phyloP scores from a whole-genome alignment of 2,113 vertebrate genomes.

The Apaloderma vittatum region DNA sequence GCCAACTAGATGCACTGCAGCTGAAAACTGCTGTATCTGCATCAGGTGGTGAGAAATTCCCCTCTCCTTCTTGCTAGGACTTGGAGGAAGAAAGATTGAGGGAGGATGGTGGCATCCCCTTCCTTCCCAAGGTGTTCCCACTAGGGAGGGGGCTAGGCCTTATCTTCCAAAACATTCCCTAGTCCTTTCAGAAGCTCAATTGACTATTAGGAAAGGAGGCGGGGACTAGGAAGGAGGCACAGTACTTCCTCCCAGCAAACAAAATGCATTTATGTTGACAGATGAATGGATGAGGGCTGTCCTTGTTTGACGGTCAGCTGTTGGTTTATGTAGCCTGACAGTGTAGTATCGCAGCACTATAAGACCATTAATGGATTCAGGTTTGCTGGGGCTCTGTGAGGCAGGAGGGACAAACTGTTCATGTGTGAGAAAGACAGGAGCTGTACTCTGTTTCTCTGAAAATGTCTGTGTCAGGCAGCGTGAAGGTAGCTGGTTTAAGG shows the following conservation, averaged over 20 bases:
- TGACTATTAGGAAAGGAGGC: not conserved
- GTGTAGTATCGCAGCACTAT: not conserved
- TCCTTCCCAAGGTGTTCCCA: not conserved
- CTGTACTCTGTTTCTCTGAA: not conserved
- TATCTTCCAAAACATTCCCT: not conserved
- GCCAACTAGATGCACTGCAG: not conserved
- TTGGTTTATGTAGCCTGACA: not conserved
- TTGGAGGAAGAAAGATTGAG: not conserved
- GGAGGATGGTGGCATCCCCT: not conserved
- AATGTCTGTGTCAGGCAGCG: rapidly evolving
- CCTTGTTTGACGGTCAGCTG: not conserved
- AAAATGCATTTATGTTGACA: not conserved
- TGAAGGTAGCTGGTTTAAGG: not conserved
- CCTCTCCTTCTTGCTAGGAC: not conserved
- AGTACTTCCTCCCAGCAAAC: not conserved
- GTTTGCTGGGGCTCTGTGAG: not conserved
- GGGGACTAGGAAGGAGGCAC: not conserved
- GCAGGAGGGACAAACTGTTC: not conserved
- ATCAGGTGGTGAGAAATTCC: not conserved
- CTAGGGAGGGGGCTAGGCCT: not conserved
- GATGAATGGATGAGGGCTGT: not conserved
- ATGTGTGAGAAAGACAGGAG: not conserved
- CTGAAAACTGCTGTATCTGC: not conserved
- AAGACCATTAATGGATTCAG: not conserved
- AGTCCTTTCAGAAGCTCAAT: not conserved